Evolutionary conservation across 2,888 invertebrate genomes (phyloP), one percentile per base, ranked within the genome.

Genomic region (Clostera curtula): DNA sequence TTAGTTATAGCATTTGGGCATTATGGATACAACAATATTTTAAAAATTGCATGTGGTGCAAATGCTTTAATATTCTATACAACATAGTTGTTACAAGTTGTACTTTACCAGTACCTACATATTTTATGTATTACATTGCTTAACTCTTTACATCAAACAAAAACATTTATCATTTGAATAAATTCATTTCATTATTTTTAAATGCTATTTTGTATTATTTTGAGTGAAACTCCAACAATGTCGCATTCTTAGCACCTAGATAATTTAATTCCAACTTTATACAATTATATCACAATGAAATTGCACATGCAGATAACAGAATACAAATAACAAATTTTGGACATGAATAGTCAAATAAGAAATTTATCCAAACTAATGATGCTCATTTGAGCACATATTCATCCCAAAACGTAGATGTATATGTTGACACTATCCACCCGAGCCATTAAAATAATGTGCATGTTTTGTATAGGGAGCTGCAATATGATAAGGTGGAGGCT

Each of bases 401-500:
- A 21, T 15, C 27, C 38, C 54, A 47, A 46, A 58, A 60, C 55
- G 43, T 38, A 35, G 41, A 18, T 51, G 44, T 34, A 41, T 44
- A 20, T 34, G 46, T 52, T 42, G 48, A 48, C 61, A 68, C 64
- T 82, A 83, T 75, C 82, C 82, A 44, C 83, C 82, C 23, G 80
- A 76, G 25, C 83, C 83, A 56, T 86, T 85, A 49, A 89, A 89
- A 55, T 87, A 87, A 58, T 88, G 87, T 40, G 91, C 91, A 56
- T 93, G 92, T 82, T 92, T 93, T 7, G 93, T 93, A 57, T 90
- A 93, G 2, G 89, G 90, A 12, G 93, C 92, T 13, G 93, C 93
- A 55, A 93, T 91, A 54, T 93, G 92, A 73, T 93, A 94, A 1
- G 93, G 93, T 1, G 93, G 93, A 8, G 93, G 93, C 52, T 88